Evolutionary conservation across 2,113 vertebrate genomes (phyloP).

Genomic region (Orthonyx spaldingii): DNA sequence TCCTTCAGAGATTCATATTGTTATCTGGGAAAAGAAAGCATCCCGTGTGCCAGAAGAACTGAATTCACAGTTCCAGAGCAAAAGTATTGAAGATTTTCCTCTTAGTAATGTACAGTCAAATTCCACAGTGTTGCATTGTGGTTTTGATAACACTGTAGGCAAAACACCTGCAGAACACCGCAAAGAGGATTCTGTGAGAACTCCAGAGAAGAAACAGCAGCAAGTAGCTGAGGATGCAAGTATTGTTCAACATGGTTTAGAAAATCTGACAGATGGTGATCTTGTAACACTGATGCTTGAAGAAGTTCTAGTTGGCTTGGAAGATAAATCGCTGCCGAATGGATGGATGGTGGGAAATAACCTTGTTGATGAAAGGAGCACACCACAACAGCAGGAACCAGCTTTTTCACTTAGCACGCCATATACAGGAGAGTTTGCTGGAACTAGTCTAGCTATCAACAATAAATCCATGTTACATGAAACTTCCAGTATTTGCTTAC

Average conservation of each 20-base stretch:
- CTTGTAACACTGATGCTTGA: conserved; percentile 76
- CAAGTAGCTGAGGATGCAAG: background rate
- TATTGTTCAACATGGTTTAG: conserved; percentile 60
- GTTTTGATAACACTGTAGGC: background rate
- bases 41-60: background rate
- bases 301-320: conserved; percentile 57
- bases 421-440: background rate
- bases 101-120: background rate
- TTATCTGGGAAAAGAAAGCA: conserved; percentile 84
- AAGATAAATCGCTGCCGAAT: background rate
- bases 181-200: background rate
- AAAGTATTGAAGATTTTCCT: background rate
- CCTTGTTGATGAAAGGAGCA: background rate
- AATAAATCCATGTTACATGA: background rate
- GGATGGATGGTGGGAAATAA: background rate
- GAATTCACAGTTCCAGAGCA: background rate
- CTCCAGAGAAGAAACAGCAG: background rate
- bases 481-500: background rate
- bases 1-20: conserved; percentile 81
- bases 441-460: background rate
- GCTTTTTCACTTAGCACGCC: background rate
- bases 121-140: background rate
- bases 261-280: conserved; percentile 65
- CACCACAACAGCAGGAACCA: background rate
- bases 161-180: background rate